Conservation (phyloP, 2,888 invertebrate species). For the Bibio marci region DNA sequence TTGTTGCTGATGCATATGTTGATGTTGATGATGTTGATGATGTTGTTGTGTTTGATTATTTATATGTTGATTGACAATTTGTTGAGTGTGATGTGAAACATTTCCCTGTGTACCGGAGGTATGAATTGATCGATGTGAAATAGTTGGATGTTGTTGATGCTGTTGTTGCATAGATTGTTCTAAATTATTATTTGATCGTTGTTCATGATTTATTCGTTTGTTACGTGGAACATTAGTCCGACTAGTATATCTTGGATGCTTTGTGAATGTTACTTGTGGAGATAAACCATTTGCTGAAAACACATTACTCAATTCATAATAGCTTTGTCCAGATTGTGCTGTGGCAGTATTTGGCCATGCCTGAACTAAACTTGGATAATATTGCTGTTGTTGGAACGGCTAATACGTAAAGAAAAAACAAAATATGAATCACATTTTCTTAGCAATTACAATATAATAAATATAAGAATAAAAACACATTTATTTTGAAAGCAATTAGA, state of each 20-base stretch:
- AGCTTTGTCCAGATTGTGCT: conserved; percentile 33
- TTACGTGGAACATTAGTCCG: conserved; percentile 15
- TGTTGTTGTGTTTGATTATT: neutral
- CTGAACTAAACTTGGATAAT: conserved; percentile 42
- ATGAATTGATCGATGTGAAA: conserved; percentile 5
- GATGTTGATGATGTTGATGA: conserved; percentile 15
- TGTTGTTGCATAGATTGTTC: conserved; percentile 10
- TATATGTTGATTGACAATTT: neutral
- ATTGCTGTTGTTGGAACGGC: conserved; percentile 44
- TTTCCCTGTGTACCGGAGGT: conserved; percentile 7
- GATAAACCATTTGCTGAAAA: conserved; percentile 57
- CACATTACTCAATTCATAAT: conserved; percentile 49
- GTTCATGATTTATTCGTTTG: conserved; percentile 22
- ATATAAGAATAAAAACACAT: neutral
- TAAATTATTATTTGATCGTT: conserved; percentile 11
- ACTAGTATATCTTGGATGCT: conserved; percentile 9
- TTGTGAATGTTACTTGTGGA: conserved; percentile 40
- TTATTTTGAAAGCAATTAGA: no score
- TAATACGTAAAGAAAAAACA: conserved; percentile 16
- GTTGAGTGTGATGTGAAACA: neutral
- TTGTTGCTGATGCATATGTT: conserved; percentile 1
- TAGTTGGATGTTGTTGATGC: conserved; percentile 14
- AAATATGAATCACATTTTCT: no score
- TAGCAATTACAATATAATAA: no score
- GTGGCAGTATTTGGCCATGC: conserved; percentile 30